These are phyloP conservation scores for Malurus melanocephalus DNA, from an alignment of 2,113 vertebrate genomes.

Conservation along the genomic window DNA sequence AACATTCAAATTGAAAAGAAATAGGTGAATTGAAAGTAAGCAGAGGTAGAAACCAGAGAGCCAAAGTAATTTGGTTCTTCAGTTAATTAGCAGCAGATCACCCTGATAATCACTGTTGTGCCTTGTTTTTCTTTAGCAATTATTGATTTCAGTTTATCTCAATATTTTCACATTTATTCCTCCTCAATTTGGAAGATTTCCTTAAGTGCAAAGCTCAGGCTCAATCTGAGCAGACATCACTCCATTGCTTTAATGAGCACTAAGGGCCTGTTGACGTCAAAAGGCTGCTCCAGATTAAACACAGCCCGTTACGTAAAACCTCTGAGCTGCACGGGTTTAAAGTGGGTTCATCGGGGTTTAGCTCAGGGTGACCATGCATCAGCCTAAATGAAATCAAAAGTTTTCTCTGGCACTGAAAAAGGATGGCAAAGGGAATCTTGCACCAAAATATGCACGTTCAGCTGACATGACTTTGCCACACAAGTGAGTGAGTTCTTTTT, in stretches of 20 bases:
- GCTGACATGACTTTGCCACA: background rate
- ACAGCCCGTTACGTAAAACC: constrained; percentile 5
- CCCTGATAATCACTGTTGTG: background rate
- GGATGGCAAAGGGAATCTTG: background rate
- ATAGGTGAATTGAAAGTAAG: background rate
- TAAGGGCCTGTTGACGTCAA: background rate
- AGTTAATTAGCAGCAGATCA: constrained; percentile 38
- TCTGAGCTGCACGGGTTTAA: background rate
- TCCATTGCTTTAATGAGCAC: background rate
- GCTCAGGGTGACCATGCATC: background rate
- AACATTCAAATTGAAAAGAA: constrained; percentile 37
- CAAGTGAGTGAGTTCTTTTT: background rate
- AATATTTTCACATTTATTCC: background rate
- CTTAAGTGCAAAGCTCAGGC: background rate
- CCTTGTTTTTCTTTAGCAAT: background rate
- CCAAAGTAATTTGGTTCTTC: background rate
- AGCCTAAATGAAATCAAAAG: background rate
- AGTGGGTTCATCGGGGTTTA: background rate
- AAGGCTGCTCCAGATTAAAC: background rate
- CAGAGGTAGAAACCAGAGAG: constrained; percentile 9
- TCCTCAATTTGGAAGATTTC: background rate
- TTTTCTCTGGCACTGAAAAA: background rate
- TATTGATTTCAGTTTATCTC: constrained; percentile 2
- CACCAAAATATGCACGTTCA: background rate
- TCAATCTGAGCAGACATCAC: background rate